Evolutionary conservation across 2,797 vertebrate genomes (phyloP).

Genomic region (Lagocephalus sceleratus): DNA sequence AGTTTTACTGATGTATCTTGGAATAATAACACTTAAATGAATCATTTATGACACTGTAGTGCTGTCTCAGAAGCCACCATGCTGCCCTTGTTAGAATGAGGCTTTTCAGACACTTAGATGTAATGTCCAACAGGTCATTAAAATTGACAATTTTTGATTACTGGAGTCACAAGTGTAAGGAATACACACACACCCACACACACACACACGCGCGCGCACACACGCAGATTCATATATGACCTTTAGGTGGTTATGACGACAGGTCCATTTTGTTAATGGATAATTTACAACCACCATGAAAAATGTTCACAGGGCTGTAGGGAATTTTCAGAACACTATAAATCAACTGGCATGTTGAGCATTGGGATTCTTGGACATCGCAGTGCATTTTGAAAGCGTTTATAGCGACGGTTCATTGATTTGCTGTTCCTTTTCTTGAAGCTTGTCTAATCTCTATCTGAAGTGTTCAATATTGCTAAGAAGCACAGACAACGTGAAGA

Average conservation of each 20-base stretch:
- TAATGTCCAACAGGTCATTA: too few species aligned
- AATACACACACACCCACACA: too few species aligned
- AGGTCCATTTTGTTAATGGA: conserved; percentile 52
- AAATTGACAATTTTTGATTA: too few species aligned
- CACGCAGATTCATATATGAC: not conserved
- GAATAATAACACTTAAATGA: too few species aligned
- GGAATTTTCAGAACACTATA: conserved; percentile 37
- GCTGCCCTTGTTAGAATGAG: too few species aligned
- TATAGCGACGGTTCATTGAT: conserved; percentile 20
- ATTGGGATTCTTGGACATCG: conserved; percentile 22
- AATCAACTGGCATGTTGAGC: conserved; percentile 26
- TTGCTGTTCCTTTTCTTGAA: conserved; percentile 7
- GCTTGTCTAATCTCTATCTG: conserved; percentile 3
- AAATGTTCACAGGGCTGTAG: conserved; percentile 32
- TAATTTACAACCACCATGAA: conserved; percentile 48
- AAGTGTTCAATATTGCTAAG: not conserved
- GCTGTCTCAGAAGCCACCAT: too few species aligned
- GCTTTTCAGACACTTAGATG: too few species aligned
- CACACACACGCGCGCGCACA: too few species aligned
- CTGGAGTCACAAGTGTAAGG: too few species aligned
- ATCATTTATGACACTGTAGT: too few species aligned
- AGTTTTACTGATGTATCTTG: too few species aligned
- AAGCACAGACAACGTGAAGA: not conserved
- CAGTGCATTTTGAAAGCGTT: conserved; percentile 27
- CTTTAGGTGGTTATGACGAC: conserved; percentile 20